Percentiles rank a stretch among this genome's conserved stretches.
Conservation (phyloP, 1,140 invertebrate species). For the Euwallacea similis region DNA sequence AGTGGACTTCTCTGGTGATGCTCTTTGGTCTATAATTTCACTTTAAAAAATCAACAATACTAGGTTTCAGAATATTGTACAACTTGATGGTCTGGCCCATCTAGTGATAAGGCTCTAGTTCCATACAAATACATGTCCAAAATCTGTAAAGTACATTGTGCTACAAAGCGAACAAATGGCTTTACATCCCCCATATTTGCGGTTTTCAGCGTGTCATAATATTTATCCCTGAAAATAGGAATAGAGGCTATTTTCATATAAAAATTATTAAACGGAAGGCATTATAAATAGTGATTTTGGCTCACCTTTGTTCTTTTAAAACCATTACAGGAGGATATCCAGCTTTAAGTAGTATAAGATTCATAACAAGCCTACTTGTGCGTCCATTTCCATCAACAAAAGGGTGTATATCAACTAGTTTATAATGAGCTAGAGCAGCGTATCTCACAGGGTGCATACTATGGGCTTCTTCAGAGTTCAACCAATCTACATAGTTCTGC, state of each 20-base stretch:
- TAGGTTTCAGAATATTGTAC: no score
- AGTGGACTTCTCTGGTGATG: no score
- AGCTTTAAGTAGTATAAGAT: constrained; percentile 95
- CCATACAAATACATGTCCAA: constrained; percentile 92
- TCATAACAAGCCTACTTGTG: constrained; percentile 94
- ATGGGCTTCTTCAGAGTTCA: constrained; percentile 83
- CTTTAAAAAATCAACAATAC: no score
- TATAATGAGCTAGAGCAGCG: constrained; percentile 94
- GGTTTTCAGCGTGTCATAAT: constrained; percentile 84
- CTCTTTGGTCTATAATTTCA: no score
- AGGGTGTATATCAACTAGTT: constrained; percentile 93
- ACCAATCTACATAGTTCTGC: constrained; percentile 86
- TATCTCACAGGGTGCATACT: constrained; percentile 87
- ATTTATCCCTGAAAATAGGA: constrained; percentile 61
- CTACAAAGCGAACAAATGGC: constrained; percentile 94
- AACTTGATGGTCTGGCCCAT: constrained; percentile 36
- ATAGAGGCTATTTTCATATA: not conserved
- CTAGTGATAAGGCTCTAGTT: constrained; percentile 54
- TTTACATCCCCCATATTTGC: constrained; percentile 91
- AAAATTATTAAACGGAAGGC: not conserved
- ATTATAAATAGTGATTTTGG: not conserved
- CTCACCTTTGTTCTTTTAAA: constrained; percentile 79
- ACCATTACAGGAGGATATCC: constrained; percentile 96
- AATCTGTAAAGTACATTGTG: constrained; percentile 89
- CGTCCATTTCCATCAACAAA: constrained; percentile 93